phyloP scores from a whole-genome alignment of 2,113 vertebrate species.

The Petaurus breviceps region DNA sequence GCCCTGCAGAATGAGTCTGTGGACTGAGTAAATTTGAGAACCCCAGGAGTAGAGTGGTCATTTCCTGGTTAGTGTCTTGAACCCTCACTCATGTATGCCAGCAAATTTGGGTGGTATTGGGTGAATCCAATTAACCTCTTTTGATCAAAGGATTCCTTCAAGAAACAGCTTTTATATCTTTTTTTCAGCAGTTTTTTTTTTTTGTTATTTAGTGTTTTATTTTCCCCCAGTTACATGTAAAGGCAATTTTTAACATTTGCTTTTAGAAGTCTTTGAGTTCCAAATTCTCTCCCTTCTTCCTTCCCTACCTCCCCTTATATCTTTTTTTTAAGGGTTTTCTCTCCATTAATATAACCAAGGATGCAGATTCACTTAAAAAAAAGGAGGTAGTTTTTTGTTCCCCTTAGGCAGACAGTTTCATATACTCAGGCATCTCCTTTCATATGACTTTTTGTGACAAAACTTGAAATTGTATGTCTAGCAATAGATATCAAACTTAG shows the following conservation, averaged over 20 bases:
- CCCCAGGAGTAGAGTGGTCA: neutral
- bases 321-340: neutral
- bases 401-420: neutral
- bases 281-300: no score
- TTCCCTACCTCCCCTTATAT: no score
- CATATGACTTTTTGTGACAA: neutral
- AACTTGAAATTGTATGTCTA: neutral
- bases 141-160: neutral
- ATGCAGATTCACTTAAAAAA: neutral
- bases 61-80: constrained; percentile 12
- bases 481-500: neutral
- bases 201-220: no score
- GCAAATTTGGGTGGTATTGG: neutral
- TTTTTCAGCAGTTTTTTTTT: no score
- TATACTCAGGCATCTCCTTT: neutral
- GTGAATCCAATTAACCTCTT: neutral
- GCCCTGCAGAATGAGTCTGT: neutral
- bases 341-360: neutral
- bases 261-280: no score
- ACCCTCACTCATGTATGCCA: neutral
- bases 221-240: no score
- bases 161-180: neutral
- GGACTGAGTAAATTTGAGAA: constrained; percentile 9
- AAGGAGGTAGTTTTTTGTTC: neutral
- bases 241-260: no score